These are phyloP conservation scores for Litoditis marina DNA, from an alignment of 2,888 invertebrate species.

Conservation along the genomic window DNA sequence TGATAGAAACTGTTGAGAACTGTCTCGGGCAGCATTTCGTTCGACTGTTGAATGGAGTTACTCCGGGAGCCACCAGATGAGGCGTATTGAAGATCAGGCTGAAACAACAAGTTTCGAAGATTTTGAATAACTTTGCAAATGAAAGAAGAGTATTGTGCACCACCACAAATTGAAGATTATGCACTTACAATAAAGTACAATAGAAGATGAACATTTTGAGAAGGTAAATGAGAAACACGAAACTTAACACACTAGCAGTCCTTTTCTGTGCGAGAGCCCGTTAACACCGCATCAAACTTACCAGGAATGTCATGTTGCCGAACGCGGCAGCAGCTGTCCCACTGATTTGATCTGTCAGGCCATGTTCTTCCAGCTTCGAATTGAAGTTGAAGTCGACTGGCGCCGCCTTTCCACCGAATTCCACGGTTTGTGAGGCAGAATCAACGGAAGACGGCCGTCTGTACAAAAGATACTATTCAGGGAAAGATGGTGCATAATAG, in stretches of 20 bases:
- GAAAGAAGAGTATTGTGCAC: no score
- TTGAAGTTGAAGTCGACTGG: slow-evolving; percentile 39
- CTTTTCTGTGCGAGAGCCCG: no score
- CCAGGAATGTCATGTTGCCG: no score
- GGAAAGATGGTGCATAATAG: neutral
- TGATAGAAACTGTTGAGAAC: slow-evolving; percentile 18
- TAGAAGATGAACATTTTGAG: no score
- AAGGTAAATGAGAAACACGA: no score
- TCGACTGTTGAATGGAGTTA: slow-evolving; percentile 19
- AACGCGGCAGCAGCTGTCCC: neutral
- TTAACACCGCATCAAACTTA: no score
- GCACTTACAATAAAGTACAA: no score
- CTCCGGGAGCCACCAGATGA: slow-evolving; percentile 16
- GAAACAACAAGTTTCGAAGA: neutral
- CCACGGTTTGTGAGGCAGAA: slow-evolving; percentile 40
- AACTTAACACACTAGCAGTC: no score
- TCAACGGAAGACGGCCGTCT: slow-evolving; percentile 35
- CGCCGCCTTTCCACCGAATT: slow-evolving; percentile 22
- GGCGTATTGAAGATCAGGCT: slow-evolving; percentile 11
- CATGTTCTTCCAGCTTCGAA: slow-evolving; percentile 15
- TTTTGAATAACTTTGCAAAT: no score
- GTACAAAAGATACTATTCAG: no score
- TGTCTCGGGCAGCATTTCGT: slow-evolving; percentile 22
- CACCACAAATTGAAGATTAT: no score
- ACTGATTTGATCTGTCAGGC: no score